These are phyloP conservation scores for Oreohelix idahoensis DNA, from an alignment of 1,140 invertebrate genomes.

Conservation along the genomic window DNA sequence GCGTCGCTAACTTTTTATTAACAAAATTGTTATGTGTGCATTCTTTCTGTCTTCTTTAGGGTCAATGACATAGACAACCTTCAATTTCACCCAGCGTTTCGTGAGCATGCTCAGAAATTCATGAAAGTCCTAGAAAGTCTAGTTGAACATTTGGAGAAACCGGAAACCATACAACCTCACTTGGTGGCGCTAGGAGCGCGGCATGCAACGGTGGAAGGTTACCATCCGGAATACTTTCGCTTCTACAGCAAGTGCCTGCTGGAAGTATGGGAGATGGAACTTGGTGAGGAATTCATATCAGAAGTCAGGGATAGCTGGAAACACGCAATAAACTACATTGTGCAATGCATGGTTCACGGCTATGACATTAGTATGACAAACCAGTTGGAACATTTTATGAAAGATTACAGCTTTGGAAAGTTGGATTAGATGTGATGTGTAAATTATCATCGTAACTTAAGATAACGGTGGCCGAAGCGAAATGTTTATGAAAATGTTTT, in stretches of 20 bases:
- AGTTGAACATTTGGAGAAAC: slow-evolving; percentile 55
- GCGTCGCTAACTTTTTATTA: too few relatives aligned
- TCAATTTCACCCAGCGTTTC: slow-evolving; percentile 39
- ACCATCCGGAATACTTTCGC: slow-evolving; percentile 53
- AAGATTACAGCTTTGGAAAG: neutral
- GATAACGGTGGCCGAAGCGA: too few relatives aligned
- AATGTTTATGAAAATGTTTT: too few relatives aligned
- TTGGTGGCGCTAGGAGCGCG: slow-evolving; percentile 57
- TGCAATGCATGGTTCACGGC: slow-evolving; percentile 53
- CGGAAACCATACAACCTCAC: slow-evolving; percentile 47
- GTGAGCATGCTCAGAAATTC: slow-evolving; percentile 53
- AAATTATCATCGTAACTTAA: too few relatives aligned
- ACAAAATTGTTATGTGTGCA: too few relatives aligned
- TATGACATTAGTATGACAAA: slow-evolving; percentile 54
- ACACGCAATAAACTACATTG: slow-evolving; percentile 52
- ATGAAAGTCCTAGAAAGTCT: slow-evolving; percentile 57
- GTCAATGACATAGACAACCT: slow-evolving; percentile 46
- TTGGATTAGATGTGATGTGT: too few relatives aligned
- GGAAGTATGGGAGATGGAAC: slow-evolving; percentile 57
- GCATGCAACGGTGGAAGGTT: slow-evolving; percentile 58
- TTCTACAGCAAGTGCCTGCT: slow-evolving; percentile 58
- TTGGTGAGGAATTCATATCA: slow-evolving; percentile 58
- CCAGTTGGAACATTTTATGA: slow-evolving; percentile 27
- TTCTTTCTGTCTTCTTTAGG: too few relatives aligned
- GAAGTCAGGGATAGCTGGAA: slow-evolving; percentile 58